Conservation (phyloP, 2,888 invertebrate genomes). For the Pseudococcus longispinus region DNA sequence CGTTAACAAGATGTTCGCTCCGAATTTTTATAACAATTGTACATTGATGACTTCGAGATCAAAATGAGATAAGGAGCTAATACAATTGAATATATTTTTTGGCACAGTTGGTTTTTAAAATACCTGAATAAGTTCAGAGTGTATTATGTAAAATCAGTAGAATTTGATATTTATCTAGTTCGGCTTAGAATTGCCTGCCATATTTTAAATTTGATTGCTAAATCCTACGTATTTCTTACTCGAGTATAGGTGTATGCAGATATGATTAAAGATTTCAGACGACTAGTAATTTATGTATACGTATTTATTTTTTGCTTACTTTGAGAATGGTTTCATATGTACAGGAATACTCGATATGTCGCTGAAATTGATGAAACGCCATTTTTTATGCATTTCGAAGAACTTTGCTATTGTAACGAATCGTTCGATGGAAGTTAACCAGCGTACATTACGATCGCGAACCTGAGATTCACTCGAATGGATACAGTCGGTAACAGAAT, state of each 20-base stretch:
- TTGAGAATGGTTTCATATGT: background rate
- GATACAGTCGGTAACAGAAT: background rate
- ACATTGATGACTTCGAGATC: background rate
- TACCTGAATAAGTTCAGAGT: background rate
- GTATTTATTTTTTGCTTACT: slow-evolving; percentile 12
- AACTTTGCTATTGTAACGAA: background rate
- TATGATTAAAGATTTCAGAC: background rate
- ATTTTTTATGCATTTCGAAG: background rate
- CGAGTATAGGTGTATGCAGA: background rate
- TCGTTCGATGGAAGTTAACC: background rate
- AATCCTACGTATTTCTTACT: background rate
- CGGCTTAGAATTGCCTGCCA: background rate
- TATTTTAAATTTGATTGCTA: slow-evolving; percentile 35
- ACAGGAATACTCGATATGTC: slow-evolving; percentile 1
- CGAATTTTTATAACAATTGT: background rate
- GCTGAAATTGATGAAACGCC: background rate
- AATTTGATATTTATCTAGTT: slow-evolving; percentile 13
- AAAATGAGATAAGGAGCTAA: background rate
- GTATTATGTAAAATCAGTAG: background rate
- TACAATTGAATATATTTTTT: background rate
- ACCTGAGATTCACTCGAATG: background rate
- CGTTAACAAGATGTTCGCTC: background rate
- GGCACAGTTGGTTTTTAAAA: background rate
- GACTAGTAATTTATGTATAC: background rate
- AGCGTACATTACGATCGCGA: background rate